Evolutionary conservation across 2,888 invertebrate genomes (phyloP).

Genomic region (Hylaea fasciaria): DNA sequence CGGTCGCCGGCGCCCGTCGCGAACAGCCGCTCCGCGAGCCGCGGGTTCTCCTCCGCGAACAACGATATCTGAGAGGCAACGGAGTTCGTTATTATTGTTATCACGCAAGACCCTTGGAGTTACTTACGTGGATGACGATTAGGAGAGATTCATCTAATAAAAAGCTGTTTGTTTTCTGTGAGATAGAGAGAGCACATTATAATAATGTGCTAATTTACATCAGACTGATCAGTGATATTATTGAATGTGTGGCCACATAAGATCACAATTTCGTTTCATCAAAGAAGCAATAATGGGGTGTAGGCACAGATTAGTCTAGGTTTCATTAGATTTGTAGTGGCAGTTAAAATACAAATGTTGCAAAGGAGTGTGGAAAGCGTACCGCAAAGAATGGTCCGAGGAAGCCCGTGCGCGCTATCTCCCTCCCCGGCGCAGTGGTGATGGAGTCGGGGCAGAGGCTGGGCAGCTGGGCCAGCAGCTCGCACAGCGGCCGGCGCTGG

Average conservation of each 20-base stretch:
- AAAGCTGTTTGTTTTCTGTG: too few relatives aligned
- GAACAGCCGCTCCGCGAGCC: constrained; percentile 90
- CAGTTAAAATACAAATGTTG: too few relatives aligned
- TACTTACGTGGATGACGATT: too few relatives aligned
- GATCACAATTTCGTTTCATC: too few relatives aligned
- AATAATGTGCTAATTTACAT: too few relatives aligned
- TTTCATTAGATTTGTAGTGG: too few relatives aligned
- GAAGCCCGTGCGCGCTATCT: constrained; percentile 93
- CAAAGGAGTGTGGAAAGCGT: constrained; percentile 48
- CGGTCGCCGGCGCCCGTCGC: constrained; percentile 86
- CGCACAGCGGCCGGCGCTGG: constrained; percentile 89
- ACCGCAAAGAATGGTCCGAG: constrained; percentile 96
- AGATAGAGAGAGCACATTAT: too few relatives aligned
- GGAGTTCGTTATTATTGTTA: constrained; percentile 1
- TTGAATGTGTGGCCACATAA: too few relatives aligned
- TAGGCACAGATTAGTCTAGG: too few relatives aligned
- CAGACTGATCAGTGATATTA: too few relatives aligned
- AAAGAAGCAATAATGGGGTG: too few relatives aligned
- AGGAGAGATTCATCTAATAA: too few relatives aligned
- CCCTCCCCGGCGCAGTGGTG: constrained; percentile 92
- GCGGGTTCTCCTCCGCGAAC: constrained; percentile 96
- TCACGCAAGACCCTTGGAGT: neutral
- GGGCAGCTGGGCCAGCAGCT: constrained; percentile 71
- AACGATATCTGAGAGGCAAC: constrained; percentile 86
- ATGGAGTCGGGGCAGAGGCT: constrained; percentile 89